Percentiles rank a stretch among this genome's conserved stretches.
These are phyloP conservation scores for Pseudopleuronectes americanus DNA, from an alignment of 2,797 vertebrate species.

Conservation along the genomic window DNA sequence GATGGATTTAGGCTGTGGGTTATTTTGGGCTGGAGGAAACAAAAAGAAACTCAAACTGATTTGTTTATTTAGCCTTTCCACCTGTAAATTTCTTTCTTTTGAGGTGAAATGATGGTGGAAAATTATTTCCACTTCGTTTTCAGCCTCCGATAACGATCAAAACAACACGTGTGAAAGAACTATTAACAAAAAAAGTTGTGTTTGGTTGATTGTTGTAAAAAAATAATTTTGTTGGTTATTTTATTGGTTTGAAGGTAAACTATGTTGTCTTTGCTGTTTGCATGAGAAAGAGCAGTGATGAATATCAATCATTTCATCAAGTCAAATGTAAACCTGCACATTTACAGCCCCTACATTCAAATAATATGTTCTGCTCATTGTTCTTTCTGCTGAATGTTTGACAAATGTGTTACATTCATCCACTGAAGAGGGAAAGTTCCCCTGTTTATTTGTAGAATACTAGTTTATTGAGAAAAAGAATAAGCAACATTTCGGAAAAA, in stretches of 20 bases:
- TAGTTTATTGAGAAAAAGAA: no score
- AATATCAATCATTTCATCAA: background rate
- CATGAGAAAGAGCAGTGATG: background rate
- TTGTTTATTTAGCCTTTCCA: background rate
- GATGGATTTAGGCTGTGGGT: no score
- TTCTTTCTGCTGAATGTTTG: background rate
- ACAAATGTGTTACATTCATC: background rate
- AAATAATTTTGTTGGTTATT: conserved; percentile 4
- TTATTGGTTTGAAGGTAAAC: background rate
- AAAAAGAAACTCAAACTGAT: no score
- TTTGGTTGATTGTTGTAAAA: background rate
- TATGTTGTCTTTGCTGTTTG: background rate
- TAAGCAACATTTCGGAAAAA: no score
- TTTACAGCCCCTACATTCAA: background rate
- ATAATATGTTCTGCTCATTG: background rate
- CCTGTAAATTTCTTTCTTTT: background rate
- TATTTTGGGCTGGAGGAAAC: no score
- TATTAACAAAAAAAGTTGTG: no score
- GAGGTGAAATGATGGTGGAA: conserved; percentile 2
- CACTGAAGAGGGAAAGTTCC: background rate
- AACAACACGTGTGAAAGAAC: no score
- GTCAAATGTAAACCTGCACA: background rate
- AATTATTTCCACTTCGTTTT: conserved; percentile 1
- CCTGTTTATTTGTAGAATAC: no score
- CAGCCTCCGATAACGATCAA: background rate